A percentile compares a stretch with the other conserved stretches of the same genome.
Evolutionary conservation across 1,140 invertebrate species (phyloP).

Genomic region (Diorhabda carinulata): DNA sequence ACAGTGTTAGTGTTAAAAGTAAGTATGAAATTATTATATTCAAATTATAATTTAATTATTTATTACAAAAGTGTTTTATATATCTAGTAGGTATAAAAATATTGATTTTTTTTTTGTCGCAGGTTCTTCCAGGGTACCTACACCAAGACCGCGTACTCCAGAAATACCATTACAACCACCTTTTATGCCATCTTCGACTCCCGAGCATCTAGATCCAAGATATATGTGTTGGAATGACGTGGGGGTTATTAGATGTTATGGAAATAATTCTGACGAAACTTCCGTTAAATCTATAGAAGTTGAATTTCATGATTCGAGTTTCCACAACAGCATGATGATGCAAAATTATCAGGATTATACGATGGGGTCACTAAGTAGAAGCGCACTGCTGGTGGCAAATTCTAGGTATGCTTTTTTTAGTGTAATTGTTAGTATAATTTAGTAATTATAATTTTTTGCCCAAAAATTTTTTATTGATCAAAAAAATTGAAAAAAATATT

Average conservation of each 20-base stretch:
- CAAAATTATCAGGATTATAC: constrained; percentile 74
- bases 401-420: constrained; percentile 30
- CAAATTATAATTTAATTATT: no score
- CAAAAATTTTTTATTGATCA: no score
- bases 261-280: constrained; percentile 51
- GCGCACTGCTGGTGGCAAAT: constrained; percentile 72
- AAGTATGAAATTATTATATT: no score
- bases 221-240: constrained; percentile 83
- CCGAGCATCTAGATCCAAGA: constrained; percentile 66
- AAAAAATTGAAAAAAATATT: no score
- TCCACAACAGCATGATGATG: constrained; percentile 87
- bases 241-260: constrained; percentile 74
- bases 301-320: constrained; percentile 88
- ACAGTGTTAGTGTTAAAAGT: no score
- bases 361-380: constrained; percentile 77
- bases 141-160: constrained; percentile 40
- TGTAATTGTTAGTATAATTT: no score
- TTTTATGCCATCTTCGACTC: constrained; percentile 90
- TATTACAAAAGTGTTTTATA: no score
- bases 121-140: constrained; percentile 30
- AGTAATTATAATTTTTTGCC: no score
- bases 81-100: no score
- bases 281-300: constrained; percentile 81
- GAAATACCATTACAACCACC: constrained; percentile 65
- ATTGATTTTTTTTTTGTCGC: background rate